Base-by-base conservation (phyloP, 1,140 invertebrate genomes). In the Physella acuta region DNA sequence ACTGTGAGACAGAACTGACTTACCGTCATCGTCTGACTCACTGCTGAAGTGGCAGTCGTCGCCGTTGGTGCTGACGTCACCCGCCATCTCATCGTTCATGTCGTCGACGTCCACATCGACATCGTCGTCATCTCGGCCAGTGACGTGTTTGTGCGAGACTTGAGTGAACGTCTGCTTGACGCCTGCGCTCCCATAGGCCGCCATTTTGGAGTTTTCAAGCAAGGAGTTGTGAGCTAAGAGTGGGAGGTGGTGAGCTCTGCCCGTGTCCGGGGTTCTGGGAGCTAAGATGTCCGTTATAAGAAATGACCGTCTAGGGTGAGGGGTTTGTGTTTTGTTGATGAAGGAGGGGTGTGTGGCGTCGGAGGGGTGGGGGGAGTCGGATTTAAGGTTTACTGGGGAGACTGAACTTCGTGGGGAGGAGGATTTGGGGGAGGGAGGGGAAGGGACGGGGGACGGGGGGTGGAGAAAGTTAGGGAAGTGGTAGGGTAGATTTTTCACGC, bases 281-380 rank as follows among this genome's bases (percentile, higher is more conserved):
- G 34, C n/a, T 5, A 61, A 20, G 17, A 61, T 61, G 59, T 61
- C 59, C 28, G 59, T 61, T 39, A 61, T 61, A 5, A 61, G 8
- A 61, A 61, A 61, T n/a, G 59, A 61, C 1, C 34, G 59, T 1
- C 59, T 33, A 26, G 34, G 59, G 30, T 61, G 34, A 28, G 33
- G 17, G 20, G 1, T 61, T 26, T 8, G 28, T 39, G 17, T 61
- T 28, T 61, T 55, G n/a, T n/a, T n/a, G n/a, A n/a, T n/a, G n/a
- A n/a, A n/a, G n/a, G n/a, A n/a, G n/a, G n/a, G n/a, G n/a, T n/a
- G n/a, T n/a, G n/a, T 55, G 53, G 53, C 26, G 26, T 24, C 26
- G 8, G 17, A n/a, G 8, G 8, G 17, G 17, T 24, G 2, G 8
- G 49, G 17, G 8, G 16, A 36, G 24, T 61, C 59, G 36, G 59